Evolutionary conservation across 2,797 vertebrate genomes (phyloP).

Genomic region (Loriculus beryllinus): DNA sequence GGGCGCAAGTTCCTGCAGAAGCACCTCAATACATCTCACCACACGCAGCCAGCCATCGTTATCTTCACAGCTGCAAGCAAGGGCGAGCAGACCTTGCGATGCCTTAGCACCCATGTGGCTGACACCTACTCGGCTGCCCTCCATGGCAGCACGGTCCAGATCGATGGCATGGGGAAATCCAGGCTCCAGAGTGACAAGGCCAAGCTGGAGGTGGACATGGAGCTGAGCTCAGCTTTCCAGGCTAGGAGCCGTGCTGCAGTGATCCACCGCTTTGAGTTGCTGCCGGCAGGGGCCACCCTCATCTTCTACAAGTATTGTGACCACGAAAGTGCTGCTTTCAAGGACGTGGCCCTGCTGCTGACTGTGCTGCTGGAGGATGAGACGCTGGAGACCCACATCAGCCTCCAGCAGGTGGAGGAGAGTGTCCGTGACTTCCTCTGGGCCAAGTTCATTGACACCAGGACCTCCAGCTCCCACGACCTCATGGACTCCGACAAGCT

Average conservation of each 20-base stretch:
- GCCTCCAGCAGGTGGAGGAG: constrained; percentile 82
- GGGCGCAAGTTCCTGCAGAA: constrained; percentile 81
- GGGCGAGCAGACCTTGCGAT: constrained; percentile 81
- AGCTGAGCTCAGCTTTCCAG: constrained; percentile 80
- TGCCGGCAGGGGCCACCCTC: constrained; percentile 87
- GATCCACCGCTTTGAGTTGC: constrained; percentile 85
- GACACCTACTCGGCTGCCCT: constrained; percentile 76
- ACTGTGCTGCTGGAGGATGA: constrained; percentile 86
- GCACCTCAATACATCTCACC: constrained; percentile 80
- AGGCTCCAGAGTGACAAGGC: constrained; percentile 77
- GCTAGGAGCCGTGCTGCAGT: constrained; percentile 79
- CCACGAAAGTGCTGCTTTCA: constrained; percentile 88
- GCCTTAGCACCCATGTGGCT: constrained; percentile 81
- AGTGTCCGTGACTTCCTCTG: constrained; percentile 83
- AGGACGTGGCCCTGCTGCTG: constrained; percentile 84
- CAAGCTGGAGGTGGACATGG: constrained; percentile 83
- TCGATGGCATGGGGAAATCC: constrained; percentile 75
- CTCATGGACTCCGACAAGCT: constrained; percentile 86
- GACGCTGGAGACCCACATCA: constrained; percentile 39
- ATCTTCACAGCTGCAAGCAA: constrained; percentile 81
- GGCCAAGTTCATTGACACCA: constrained; percentile 74
- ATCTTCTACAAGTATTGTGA: constrained; percentile 98
- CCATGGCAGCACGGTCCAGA: constrained; percentile 72
- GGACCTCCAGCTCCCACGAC: constrained; percentile 62
- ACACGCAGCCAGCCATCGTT: constrained; percentile 84